phyloP scores from a whole-genome alignment of 2,797 vertebrate genomes.

The Mallotus villosus region DNA sequence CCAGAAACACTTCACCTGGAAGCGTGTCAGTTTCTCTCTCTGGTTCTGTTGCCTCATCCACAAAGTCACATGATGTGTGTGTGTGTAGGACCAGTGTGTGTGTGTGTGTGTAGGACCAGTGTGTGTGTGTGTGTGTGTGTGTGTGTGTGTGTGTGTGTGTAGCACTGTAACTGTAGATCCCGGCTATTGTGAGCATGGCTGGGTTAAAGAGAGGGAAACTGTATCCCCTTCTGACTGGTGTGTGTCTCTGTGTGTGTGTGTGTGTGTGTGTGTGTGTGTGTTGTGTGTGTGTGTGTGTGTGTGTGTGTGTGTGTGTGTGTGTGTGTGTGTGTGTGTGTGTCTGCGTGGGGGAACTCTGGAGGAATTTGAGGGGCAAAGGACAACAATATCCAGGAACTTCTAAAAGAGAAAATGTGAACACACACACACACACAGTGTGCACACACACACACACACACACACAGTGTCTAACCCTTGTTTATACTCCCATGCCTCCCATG shows the following conservation, averaged over 20 bases:
- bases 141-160: conserved; percentile 10
- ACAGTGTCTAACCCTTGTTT: too few relatives aligned
- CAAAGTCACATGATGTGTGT: neutral
- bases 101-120: too few relatives aligned
- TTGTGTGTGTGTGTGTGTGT: too few relatives aligned
- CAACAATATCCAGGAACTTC: neutral
- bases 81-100: too few relatives aligned
- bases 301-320: too few relatives aligned
- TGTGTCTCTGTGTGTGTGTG: conserved; percentile 14
- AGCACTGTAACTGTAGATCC: conserved; percentile 15
- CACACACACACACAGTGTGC: neutral
- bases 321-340: too few relatives aligned
- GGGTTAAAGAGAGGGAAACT: conserved; percentile 13
- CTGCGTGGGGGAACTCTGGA: neutral
- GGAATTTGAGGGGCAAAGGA: neutral
- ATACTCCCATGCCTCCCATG: too few relatives aligned
- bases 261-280: conserved; percentile 18
- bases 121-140: conserved; percentile 6
- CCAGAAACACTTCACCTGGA: neutral
- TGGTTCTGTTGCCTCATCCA: neutral
- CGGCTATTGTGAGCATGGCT: conserved; percentile 8
- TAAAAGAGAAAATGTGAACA: neutral
- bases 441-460: neutral
- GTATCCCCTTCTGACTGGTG: conserved; percentile 8
- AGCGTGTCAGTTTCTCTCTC: neutral